These are phyloP conservation scores for Pelodiscus sinensis DNA, from an alignment of 2,113 vertebrate species.

Conservation along the genomic window DNA sequence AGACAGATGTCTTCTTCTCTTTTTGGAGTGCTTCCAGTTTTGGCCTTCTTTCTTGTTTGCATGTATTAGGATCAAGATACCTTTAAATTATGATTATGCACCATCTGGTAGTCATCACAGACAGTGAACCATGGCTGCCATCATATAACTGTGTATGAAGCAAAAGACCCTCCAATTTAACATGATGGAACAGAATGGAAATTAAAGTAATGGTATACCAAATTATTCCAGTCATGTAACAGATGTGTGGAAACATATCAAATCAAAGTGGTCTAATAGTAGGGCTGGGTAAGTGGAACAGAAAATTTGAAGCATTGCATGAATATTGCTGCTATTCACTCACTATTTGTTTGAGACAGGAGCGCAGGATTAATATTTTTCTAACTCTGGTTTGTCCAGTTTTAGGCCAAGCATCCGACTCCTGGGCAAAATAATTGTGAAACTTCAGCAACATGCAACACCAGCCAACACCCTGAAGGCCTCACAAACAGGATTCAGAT, in stretches of 20 bases:
- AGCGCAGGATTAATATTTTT: not conserved
- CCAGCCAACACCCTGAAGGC: not conserved
- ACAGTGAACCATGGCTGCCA: not conserved
- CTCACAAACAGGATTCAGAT: not conserved
- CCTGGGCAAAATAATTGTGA: not conserved
- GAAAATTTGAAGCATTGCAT: not conserved
- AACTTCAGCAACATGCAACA: not conserved
- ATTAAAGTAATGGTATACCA: not conserved
- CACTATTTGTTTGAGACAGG: not conserved
- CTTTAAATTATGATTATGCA: not conserved
- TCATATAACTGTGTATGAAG: not conserved
- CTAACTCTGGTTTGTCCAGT: not conserved
- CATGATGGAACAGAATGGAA: not conserved
- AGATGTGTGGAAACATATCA: not conserved
- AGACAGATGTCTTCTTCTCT: not conserved
- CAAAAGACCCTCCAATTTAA: not conserved
- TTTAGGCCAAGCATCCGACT: fast-evolving
- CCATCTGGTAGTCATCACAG: not conserved
- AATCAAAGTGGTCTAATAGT: not conserved
- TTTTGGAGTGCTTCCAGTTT: not conserved
- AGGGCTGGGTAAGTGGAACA: not conserved
- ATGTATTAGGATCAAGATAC: not conserved
- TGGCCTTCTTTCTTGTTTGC: not conserved
- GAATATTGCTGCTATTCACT: not conserved
- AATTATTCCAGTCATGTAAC: not conserved